Conservation (phyloP, 2,797 vertebrate genomes). For the Xyrichtys novacula region DNA sequence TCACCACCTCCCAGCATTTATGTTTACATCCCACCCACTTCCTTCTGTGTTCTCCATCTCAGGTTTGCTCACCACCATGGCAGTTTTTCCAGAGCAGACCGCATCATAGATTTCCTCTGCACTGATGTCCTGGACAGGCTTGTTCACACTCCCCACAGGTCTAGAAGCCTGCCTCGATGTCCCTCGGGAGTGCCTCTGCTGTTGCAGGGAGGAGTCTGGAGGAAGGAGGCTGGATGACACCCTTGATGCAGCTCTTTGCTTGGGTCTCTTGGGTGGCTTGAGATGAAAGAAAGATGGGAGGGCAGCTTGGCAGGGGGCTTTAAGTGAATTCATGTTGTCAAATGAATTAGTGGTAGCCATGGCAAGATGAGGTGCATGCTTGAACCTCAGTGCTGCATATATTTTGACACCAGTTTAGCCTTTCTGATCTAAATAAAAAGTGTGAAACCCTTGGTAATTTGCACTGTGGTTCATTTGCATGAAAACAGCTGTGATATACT, state of each 20-base stretch:
- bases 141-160: constrained; percentile 15
- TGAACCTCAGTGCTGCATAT: constrained; percentile 5
- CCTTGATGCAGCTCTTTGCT: constrained; percentile 58
- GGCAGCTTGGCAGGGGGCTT: constrained; percentile 43
- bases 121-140: constrained; percentile 51
- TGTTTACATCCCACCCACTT: constrained; percentile 33
- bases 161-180: constrained; percentile 36
- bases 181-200: constrained; percentile 32
- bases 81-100: constrained; percentile 83
- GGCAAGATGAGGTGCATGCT: constrained; percentile 11
- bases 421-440: constrained; percentile 9
- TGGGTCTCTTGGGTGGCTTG: constrained; percentile 78
- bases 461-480: neutral
- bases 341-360: constrained; percentile 29
- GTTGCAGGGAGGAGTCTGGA: constrained; percentile 36
- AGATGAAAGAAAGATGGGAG: constrained; percentile 65
- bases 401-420: neutral
- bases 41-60: constrained; percentile 6
- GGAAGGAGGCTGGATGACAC: constrained; percentile 28
- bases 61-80: constrained; percentile 86
- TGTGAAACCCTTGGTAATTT: neutral
- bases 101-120: constrained; percentile 87
- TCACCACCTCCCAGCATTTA: constrained; percentile 48
- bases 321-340: constrained; percentile 49
- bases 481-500: no score